phyloP scores from a whole-genome alignment of 2,888 invertebrate species.

The Lasiommata megera region DNA sequence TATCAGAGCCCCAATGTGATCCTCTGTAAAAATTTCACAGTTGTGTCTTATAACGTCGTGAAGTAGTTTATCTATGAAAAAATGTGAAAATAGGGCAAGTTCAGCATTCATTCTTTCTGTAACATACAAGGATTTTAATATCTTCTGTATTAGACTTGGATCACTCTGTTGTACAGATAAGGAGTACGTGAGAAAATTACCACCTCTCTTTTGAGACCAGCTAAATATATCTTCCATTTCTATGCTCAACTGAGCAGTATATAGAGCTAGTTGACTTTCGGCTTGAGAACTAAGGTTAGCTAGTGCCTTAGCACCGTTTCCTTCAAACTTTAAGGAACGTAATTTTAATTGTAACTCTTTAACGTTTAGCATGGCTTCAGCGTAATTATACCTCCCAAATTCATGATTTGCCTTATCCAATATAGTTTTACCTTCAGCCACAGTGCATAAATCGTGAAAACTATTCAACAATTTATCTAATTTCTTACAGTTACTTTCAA shows the following conservation, averaged over 20 bases:
- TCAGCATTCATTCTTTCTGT: conserved; percentile 68
- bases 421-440: conserved; percentile 55
- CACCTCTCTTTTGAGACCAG: conserved; percentile 64
- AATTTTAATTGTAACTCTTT: conserved; percentile 51
- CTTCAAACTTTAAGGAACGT: conserved; percentile 53
- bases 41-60: conserved; percentile 67
- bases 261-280: conserved; percentile 65
- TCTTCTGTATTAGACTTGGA: conserved; percentile 56
- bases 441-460: conserved; percentile 52
- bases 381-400: conserved; percentile 59
- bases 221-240: conserved; percentile 73
- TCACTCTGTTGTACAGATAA: conserved; percentile 70
- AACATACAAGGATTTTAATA: conserved; percentile 62
- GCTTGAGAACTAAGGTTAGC: conserved; percentile 54
- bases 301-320: conserved; percentile 53
- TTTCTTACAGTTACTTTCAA: conserved; percentile 48
- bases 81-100: conserved; percentile 66
- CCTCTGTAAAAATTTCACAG: conserved; percentile 71
- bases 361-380: conserved; percentile 56
- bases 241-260: conserved; percentile 62
- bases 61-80: conserved; percentile 63
- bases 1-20: conserved; percentile 64
- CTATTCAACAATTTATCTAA: conserved; percentile 45
- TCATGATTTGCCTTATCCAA: conserved; percentile 65
- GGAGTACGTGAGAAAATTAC: conserved; percentile 58